Percentiles rank a stretch among this genome's conserved stretches.
Conservation (phyloP, 53 echinoderm and acorn worm species). For the Patiria pectinifera region DNA sequence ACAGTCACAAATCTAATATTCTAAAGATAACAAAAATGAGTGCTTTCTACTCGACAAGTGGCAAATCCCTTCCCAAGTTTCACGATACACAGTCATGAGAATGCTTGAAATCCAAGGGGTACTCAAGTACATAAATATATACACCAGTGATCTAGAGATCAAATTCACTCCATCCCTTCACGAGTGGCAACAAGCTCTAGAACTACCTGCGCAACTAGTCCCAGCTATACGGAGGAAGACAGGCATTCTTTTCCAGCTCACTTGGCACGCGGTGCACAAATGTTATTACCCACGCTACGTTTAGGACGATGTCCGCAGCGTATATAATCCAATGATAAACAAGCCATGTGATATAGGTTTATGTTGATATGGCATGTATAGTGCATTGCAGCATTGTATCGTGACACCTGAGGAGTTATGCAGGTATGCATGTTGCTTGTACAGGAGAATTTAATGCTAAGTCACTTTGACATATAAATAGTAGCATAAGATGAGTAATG, state of each 20-base stretch:
- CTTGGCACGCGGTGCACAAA: constrained; percentile 24
- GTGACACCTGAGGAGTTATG: background rate
- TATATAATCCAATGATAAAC: constrained; percentile 29
- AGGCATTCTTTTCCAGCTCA: constrained; percentile 33
- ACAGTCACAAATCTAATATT: too few species aligned
- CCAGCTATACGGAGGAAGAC: background rate
- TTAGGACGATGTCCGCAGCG: constrained; percentile 10
- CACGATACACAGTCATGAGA: too few species aligned
- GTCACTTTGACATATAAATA: too few species aligned
- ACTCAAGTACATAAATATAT: too few species aligned
- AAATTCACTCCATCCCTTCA: too few species aligned
- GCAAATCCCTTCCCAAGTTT: too few species aligned
- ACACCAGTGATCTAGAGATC: too few species aligned
- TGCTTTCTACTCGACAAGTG: too few species aligned
- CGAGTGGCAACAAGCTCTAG: background rate
- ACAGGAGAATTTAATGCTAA: background rate
- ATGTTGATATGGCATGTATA: background rate
- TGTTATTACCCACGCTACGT: constrained; percentile 45
- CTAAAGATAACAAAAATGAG: too few species aligned
- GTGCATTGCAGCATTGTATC: background rate
- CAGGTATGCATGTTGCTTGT: background rate
- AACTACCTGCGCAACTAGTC: background rate
- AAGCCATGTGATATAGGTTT: constrained; percentile 5
- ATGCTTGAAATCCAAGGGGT: too few species aligned
- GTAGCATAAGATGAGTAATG: too few species aligned